Conservation (phyloP, 2,113 vertebrate genomes). For the Sturnira hondurensis region DNA sequence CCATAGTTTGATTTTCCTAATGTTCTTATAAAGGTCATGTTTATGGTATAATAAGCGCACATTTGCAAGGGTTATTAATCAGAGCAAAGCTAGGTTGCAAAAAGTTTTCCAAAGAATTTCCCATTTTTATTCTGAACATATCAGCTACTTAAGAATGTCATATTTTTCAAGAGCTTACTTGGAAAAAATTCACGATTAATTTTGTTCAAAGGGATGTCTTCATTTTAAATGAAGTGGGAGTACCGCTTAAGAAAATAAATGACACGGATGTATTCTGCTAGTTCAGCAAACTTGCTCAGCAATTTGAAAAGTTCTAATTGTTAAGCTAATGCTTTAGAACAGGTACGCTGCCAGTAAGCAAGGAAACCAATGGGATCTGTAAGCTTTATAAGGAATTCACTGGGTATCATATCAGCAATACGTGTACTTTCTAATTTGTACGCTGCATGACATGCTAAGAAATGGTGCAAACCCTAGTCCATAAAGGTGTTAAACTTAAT, state of each 20-base stretch:
- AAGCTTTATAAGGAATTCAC: slow-evolving; percentile 45
- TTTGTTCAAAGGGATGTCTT: slow-evolving; percentile 63
- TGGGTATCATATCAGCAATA: neutral
- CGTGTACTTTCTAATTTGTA: neutral
- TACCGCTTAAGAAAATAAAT: slow-evolving; percentile 49
- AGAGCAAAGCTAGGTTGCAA: slow-evolving; percentile 70
- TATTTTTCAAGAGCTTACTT: slow-evolving; percentile 69
- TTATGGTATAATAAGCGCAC: slow-evolving; percentile 80
- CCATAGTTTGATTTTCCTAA: slow-evolving; percentile 77
- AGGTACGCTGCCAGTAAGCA: slow-evolving; percentile 20
- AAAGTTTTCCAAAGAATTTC: slow-evolving; percentile 70
- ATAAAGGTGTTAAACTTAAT: neutral
- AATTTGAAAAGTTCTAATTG: slow-evolving; percentile 51
- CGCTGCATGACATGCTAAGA: neutral
- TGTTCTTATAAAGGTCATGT: slow-evolving; percentile 80
- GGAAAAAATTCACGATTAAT: slow-evolving; percentile 38
- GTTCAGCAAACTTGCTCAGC: slow-evolving; percentile 26
- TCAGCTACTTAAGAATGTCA: slow-evolving; percentile 61
- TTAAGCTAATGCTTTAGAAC: neutral
- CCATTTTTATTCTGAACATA: slow-evolving; percentile 66
- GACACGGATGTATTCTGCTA: slow-evolving; percentile 32
- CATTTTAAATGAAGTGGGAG: slow-evolving; percentile 59
- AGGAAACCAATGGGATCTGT: neutral
- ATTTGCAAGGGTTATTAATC: slow-evolving; percentile 81
- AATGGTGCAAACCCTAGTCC: neutral